A percentile compares a stretch with the other conserved stretches of the same genome.
Conservation (phyloP, 1,140 invertebrate genomes). For the Drosophila ironensis region DNA sequence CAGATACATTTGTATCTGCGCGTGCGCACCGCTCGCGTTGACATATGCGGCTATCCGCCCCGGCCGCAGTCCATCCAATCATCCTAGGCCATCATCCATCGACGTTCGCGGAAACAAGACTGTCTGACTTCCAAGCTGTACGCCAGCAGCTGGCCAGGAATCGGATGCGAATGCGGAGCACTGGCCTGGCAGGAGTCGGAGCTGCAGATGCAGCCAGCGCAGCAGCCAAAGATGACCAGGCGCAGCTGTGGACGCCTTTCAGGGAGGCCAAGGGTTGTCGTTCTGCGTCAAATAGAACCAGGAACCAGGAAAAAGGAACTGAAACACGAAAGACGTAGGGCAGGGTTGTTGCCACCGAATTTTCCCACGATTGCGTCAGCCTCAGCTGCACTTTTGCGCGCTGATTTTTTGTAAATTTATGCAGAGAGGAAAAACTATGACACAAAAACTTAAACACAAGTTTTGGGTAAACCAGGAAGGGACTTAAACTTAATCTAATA, state of each 20-base stretch:
- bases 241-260: slow-evolving; percentile 36
- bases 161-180: not conserved
- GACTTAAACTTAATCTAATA: no score
- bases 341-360: slow-evolving; percentile 52
- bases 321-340: no score
- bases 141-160: slow-evolving; percentile 13
- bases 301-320: no score
- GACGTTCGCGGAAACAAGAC: not conserved
- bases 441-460: no score
- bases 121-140: not conserved
- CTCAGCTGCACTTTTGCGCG: slow-evolving; percentile 77
- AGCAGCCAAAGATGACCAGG: slow-evolving; percentile 30
- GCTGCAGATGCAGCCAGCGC: slow-evolving; percentile 10
- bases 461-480: no score
- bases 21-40: slow-evolving; percentile 34
- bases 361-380: slow-evolving; percentile 61
- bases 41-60: slow-evolving; percentile 50
- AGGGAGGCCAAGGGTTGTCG: slow-evolving; percentile 61
- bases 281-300: no score
- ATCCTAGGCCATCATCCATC: slow-evolving; percentile 68
- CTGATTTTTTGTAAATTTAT: slow-evolving; percentile 36
- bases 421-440: not conserved
- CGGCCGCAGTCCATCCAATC: slow-evolving; percentile 46
- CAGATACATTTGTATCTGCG: slow-evolving; percentile 73
- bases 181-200: not conserved